Conservation (phyloP, 2,888 invertebrate species). For the Sinhomidia bicolor region DNA sequence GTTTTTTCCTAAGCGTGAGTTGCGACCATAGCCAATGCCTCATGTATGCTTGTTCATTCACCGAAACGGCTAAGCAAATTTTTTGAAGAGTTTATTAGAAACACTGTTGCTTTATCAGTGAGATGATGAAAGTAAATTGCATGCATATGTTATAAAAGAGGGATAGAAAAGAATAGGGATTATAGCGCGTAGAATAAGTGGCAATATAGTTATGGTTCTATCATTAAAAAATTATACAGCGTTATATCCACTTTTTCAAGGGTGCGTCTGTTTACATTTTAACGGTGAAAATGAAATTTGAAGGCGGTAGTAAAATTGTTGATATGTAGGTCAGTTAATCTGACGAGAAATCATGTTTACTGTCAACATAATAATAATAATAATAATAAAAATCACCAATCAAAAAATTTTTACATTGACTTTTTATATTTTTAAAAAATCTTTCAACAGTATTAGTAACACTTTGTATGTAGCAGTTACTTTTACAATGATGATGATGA, state of each 20-base stretch:
- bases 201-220: not conserved
- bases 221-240: not conserved
- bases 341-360: constrained; percentile 64
- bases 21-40: constrained; percentile 53
- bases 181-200: too few relatives aligned
- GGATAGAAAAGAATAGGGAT: not conserved
- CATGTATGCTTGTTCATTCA: constrained; percentile 58
- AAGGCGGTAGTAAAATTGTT: not conserved
- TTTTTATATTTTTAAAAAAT: constrained; percentile 21
- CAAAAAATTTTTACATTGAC: constrained; percentile 47
- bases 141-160: not conserved
- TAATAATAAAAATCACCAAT: constrained; percentile 52
- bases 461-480: constrained; percentile 40
- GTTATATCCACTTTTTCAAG: constrained; percentile 35
- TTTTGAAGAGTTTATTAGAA: constrained; percentile 53
- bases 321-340: constrained; percentile 57
- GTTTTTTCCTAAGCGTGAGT: constrained; percentile 13
- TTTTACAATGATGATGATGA: too few relatives aligned
- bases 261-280: constrained; percentile 39
- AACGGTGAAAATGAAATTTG: constrained; percentile 59
- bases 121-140: constrained; percentile 27
- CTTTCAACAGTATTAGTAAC: not conserved
- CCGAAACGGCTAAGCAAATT: constrained; percentile 53
- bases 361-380: constrained; percentile 51
- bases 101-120: not conserved